Evolutionary conservation across 2,113 vertebrate genomes (phyloP).

Genomic region (Prionailurus bengalensis): DNA sequence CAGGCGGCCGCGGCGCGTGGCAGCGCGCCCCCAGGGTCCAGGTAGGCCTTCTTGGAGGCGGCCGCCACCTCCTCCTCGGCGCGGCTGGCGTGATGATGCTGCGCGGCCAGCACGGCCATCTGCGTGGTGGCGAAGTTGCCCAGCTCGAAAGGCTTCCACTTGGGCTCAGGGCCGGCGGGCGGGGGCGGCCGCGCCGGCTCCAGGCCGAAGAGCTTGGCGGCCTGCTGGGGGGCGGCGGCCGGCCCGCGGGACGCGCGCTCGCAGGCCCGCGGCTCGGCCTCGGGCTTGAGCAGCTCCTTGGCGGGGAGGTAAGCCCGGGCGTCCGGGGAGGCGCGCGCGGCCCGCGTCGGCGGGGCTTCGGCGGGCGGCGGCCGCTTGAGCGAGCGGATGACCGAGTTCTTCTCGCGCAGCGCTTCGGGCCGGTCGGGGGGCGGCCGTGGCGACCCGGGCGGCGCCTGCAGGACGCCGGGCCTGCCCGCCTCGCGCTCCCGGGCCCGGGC

Average conservation of each 20-base stretch:
- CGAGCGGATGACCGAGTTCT: slow-evolving; percentile 95
- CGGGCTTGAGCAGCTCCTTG: slow-evolving; percentile 92
- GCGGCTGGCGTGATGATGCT: slow-evolving; percentile 92
- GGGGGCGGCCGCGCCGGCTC: slow-evolving; percentile 87
- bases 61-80: slow-evolving; percentile 92
- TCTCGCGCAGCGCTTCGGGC: slow-evolving; percentile 91
- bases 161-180: slow-evolving; percentile 88
- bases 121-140: slow-evolving; percentile 95
- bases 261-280: slow-evolving; percentile 87
- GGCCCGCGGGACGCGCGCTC: slow-evolving; percentile 86
- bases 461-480: slow-evolving; percentile 85
- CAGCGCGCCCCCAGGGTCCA: slow-evolving; percentile 90
- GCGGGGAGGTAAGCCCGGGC: slow-evolving; percentile 89
- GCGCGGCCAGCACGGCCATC: slow-evolving; percentile 95
- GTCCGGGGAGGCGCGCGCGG: slow-evolving; percentile 91
- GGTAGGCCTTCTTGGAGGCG: slow-evolving; percentile 91
- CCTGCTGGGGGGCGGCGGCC: slow-evolving; percentile 86
- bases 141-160: slow-evolving; percentile 96
- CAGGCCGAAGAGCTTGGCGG: slow-evolving; percentile 87
- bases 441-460: slow-evolving; percentile 89
- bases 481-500: slow-evolving; percentile 91
- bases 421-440: slow-evolving; percentile 84
- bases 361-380: slow-evolving; percentile 90
- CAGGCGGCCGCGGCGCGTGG: slow-evolving; percentile 85
- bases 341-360: slow-evolving; percentile 87